These are phyloP conservation scores for Lates calcarifer DNA, from an alignment of 2,113 vertebrate species.

Conservation along the genomic window DNA sequence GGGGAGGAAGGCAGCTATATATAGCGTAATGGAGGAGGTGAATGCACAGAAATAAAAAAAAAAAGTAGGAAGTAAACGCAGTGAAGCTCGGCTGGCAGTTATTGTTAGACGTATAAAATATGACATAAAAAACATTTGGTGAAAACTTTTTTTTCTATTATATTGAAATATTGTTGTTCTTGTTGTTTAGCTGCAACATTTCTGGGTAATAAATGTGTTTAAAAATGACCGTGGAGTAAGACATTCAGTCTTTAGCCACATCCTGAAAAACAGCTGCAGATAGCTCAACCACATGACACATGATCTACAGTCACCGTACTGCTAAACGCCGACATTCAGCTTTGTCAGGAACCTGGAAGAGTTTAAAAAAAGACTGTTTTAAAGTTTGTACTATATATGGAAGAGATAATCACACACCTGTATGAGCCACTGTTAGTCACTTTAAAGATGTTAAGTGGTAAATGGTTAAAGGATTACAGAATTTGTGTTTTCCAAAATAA, in stretches of 20 bases:
- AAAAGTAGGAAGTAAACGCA: background rate
- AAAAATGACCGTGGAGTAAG: background rate
- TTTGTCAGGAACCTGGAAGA: background rate
- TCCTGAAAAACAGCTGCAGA: conserved; percentile 38
- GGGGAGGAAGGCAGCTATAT: background rate
- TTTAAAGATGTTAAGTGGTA: too few relatives aligned
- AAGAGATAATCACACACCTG: background rate
- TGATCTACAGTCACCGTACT: background rate
- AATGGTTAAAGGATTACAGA: background rate
- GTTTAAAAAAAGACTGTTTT: background rate
- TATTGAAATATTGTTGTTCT: background rate
- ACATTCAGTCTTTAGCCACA: conserved; percentile 48
- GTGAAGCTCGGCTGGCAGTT: background rate
- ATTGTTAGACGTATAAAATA: background rate
- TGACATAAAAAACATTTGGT: background rate
- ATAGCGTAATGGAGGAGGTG: background rate
- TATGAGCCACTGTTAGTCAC: background rate
- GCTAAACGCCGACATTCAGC: background rate
- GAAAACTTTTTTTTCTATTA: background rate
- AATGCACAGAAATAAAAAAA: background rate
- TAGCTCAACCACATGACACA: conserved; percentile 40
- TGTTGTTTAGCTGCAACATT: background rate
- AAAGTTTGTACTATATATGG: background rate
- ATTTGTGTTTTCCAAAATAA: conserved; percentile 24
- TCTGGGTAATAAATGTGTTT: background rate